Percentiles rank a stretch among this genome's conserved stretches.
phyloP scores from a whole-genome alignment of 2,797 vertebrate species.

The Xiphophorus birchmanni region DNA sequence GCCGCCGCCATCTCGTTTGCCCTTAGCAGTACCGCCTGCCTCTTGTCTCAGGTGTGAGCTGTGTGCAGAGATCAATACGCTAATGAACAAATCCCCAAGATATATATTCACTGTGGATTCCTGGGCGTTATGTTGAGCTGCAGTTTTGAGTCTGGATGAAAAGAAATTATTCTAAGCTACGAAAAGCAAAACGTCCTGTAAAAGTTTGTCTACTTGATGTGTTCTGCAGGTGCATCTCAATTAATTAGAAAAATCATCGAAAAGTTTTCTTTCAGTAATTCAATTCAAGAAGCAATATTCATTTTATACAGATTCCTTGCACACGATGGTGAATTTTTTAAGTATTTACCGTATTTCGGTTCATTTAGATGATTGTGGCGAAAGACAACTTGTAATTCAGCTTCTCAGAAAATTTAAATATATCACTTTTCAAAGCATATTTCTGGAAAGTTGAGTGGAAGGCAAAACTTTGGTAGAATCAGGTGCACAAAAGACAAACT shows the following conservation, averaged over 20 bases:
- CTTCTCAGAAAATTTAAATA: background rate
- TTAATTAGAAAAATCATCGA: background rate
- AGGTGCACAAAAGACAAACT: background rate
- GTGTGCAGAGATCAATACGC: background rate
- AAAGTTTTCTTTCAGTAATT: background rate
- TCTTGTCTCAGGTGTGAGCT: conserved; percentile 42
- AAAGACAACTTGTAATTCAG: background rate
- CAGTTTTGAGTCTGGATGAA: background rate
- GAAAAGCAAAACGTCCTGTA: background rate
- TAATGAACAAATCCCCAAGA: background rate
- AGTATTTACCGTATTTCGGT: background rate
- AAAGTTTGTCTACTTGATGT: conserved; percentile 27
- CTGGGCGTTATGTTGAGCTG: background rate
- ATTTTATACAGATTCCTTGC: no score
- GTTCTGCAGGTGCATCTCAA: conserved; percentile 6
- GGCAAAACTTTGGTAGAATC: background rate
- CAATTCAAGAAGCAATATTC: background rate
- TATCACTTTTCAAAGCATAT: background rate
- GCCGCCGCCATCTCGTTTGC: conserved; percentile 14
- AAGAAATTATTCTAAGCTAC: background rate
- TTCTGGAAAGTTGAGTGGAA: background rate
- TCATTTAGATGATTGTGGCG: background rate
- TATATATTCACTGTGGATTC: background rate
- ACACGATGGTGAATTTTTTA: background rate
- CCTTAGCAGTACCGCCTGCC: conserved; percentile 6